Percentiles rank a stretch among this genome's conserved stretches.
These are phyloP conservation scores for Squalus acanthias DNA, from an alignment of 2,797 vertebrate genomes.

Conservation along the genomic window DNA sequence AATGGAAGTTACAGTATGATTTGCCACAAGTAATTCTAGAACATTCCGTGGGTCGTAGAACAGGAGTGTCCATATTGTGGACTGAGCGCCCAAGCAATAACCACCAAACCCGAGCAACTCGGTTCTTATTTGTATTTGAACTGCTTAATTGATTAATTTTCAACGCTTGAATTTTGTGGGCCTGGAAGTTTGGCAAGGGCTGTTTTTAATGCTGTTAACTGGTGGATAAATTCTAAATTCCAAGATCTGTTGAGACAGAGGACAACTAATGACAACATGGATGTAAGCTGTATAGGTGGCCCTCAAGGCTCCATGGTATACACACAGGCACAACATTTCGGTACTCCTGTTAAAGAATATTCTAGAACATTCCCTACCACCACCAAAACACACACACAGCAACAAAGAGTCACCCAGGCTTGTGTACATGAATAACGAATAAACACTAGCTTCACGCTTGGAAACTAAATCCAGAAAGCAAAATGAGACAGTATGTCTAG, in stretches of 20 bases:
- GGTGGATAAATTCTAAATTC: background rate
- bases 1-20: background rate
- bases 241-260: background rate
- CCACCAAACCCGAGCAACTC: background rate
- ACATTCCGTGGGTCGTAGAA: background rate
- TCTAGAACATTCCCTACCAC: background rate
- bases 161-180: background rate
- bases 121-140: background rate
- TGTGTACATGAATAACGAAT: background rate
- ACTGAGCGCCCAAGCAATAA: background rate
- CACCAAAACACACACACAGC: too few relatives aligned
- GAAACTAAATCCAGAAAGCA: background rate
- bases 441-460: background rate
- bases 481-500: background rate
- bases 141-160: background rate
- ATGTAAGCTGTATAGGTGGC: background rate
- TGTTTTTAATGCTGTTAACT: background rate
- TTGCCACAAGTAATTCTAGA: background rate
- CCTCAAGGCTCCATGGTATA: background rate
- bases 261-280: background rate
- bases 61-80: background rate
- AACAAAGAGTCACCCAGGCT: background rate
- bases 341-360: background rate
- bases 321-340: background rate
- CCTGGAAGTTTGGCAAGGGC: background rate